A percentile compares a stretch with the other conserved stretches of the same genome.
Conservation (phyloP, 2,113 vertebrate genomes). For the Dascyllus trimaculatus region DNA sequence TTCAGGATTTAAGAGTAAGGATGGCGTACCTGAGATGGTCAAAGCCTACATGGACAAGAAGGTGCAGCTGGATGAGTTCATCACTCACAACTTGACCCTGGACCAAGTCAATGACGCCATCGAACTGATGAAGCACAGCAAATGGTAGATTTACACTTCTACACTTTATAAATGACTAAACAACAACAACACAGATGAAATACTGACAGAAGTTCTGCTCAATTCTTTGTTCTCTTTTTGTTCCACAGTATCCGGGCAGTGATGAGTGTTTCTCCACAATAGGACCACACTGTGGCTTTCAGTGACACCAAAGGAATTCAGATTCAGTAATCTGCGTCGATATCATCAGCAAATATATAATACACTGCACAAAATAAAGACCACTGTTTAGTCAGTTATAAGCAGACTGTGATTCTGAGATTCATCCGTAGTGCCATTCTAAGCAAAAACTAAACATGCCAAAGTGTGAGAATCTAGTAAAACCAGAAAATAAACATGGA, state of each 20-base stretch:
- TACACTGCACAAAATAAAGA: background rate
- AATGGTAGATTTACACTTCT: conserved; percentile 75
- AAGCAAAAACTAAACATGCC: background rate
- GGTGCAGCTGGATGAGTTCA: conserved; percentile 84
- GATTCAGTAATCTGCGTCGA: background rate
- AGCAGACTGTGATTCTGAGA: background rate
- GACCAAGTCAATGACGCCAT: conserved; percentile 86
- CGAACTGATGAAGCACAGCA: conserved; percentile 83
- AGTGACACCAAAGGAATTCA: background rate
- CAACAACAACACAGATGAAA: background rate
- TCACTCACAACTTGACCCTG: conserved; percentile 84
- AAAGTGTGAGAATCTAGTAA: background rate
- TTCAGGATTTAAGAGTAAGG: conserved; percentile 85
- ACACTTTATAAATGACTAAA: background rate
- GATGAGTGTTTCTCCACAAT: conserved; percentile 82
- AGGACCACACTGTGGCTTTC: background rate
- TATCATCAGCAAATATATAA: background rate
- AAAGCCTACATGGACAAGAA: conserved; percentile 85
- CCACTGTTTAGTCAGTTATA: background rate
- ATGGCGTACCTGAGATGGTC: conserved; percentile 83
- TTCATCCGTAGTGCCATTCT: background rate
- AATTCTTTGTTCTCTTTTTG: conserved; percentile 8
- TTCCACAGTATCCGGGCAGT: conserved; percentile 90
- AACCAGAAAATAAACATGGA: too few relatives aligned
- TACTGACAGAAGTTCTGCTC: background rate